A percentile compares a stretch with the other conserved stretches of the same genome.
These are phyloP conservation scores for Cynopterus sphinx DNA, from an alignment of 2,797 vertebrate species.

Conservation along the genomic window DNA sequence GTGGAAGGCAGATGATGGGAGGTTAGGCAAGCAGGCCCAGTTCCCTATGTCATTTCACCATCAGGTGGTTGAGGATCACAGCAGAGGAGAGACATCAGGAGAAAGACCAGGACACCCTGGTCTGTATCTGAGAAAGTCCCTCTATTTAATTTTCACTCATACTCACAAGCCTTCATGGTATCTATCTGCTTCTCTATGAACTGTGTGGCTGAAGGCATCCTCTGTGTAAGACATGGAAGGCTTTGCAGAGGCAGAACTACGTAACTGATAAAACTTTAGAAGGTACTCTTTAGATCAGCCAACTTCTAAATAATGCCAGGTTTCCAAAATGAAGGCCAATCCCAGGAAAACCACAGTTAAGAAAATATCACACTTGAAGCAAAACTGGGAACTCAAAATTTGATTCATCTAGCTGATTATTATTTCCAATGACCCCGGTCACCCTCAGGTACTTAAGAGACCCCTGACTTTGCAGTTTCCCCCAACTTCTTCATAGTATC, in stretches of 20 bases:
- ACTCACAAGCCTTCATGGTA: neutral
- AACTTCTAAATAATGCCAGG: slow-evolving; percentile 32
- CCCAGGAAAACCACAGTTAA: neutral
- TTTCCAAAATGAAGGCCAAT: slow-evolving; percentile 37
- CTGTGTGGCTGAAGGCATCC: neutral
- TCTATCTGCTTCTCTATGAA: rapidly evolving
- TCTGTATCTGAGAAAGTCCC: neutral
- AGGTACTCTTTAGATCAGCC: neutral
- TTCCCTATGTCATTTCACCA: neutral
- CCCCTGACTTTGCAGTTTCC: neutral
- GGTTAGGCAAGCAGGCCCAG: neutral
- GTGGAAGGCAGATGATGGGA: neutral
- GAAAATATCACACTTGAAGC: slow-evolving; percentile 22
- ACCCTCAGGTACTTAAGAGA: neutral
- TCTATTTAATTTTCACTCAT: neutral
- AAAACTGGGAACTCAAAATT: neutral
- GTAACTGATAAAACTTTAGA: neutral
- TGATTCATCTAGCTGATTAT: neutral
- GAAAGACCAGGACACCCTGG: neutral
- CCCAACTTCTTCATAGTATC: neutral
- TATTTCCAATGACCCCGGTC: neutral
- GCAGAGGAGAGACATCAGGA: neutral
- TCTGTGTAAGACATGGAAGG: neutral
- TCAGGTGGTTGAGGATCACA: neutral
- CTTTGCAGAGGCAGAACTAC: neutral